These are phyloP conservation scores for Brachyhypopomus gauderio DNA, from an alignment of 2,113 vertebrate species.

Conservation along the genomic window DNA sequence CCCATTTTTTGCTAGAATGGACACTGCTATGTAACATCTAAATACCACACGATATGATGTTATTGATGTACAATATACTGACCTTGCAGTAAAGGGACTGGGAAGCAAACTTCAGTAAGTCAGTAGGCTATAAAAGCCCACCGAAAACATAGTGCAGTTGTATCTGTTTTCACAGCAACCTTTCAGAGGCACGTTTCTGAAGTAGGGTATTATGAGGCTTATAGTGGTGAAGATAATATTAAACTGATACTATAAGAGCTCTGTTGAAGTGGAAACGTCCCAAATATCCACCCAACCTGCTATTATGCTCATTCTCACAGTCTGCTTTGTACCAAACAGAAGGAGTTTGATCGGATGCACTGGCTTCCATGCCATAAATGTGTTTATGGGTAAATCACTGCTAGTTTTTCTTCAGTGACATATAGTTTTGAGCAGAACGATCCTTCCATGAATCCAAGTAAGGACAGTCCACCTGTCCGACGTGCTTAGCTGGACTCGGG, in stretches of 20 bases:
- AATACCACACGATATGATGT: neutral
- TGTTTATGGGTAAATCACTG: neutral
- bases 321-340: too few species aligned
- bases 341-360: too few species aligned
- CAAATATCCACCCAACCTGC: too few species aligned
- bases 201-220: neutral
- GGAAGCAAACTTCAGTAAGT: neutral
- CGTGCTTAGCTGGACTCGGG: neutral
- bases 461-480: neutral
- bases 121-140: neutral
- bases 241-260: too few species aligned
- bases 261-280: too few species aligned
- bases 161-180: neutral
- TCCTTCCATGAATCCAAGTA: constrained; percentile 8
- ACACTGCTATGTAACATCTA: neutral
- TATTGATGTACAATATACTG: neutral
- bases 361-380: neutral
- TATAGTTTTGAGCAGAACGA: neutral
- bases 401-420: neutral
- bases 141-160: neutral
- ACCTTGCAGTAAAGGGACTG: neutral
- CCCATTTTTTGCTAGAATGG: neutral
- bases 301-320: too few species aligned
- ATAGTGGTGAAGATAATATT: too few species aligned
- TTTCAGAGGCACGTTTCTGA: neutral